Percentiles rank a stretch among this genome's conserved stretches.
phyloP scores from a whole-genome alignment of 2,888 invertebrate genomes.

The Polylopha cassiicola region DNA sequence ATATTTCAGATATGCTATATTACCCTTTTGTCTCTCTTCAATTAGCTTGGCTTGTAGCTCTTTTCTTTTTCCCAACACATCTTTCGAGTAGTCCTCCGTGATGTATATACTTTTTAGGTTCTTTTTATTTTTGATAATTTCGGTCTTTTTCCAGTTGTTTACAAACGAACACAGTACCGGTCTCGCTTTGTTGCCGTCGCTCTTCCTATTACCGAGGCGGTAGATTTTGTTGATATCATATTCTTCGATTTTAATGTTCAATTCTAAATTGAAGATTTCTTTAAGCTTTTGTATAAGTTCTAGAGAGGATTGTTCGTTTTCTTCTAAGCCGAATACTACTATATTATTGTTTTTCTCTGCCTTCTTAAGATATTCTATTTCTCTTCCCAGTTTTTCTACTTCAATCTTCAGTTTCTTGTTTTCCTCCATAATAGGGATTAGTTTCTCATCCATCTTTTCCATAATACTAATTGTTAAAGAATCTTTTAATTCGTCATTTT shows the following conservation, averaged over 20 bases:
- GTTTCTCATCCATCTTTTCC: constrained; percentile 29
- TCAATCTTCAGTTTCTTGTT: constrained; percentile 27
- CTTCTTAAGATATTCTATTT: constrained; percentile 28
- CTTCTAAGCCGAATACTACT: constrained; percentile 25
- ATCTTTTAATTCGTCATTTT: constrained; percentile 21
- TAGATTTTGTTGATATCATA: constrained; percentile 27
- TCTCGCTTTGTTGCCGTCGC: constrained; percentile 20
- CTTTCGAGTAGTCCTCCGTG: constrained; percentile 29
- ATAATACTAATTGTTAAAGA: constrained; percentile 26
- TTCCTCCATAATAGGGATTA: constrained; percentile 29
- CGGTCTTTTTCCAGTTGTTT: constrained; percentile 26
- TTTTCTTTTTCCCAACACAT: constrained; percentile 28
- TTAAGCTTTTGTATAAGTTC: constrained; percentile 25
- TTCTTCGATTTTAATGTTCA: constrained; percentile 27
- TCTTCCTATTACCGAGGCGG: constrained; percentile 24
- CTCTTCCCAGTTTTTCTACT: constrained; percentile 24
- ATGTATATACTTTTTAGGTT: constrained; percentile 26
- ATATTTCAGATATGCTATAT: constrained; percentile 28
- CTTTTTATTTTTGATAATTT: constrained; percentile 30
- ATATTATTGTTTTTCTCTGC: constrained; percentile 26
- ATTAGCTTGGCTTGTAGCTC: constrained; percentile 21
- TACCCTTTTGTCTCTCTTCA: constrained; percentile 27
- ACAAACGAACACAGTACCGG: constrained; percentile 23
- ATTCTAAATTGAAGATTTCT: constrained; percentile 20
- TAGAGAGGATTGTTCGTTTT: constrained; percentile 24